phyloP scores from a whole-genome alignment of 2,113 vertebrate species.

The Platichthys flesus region DNA sequence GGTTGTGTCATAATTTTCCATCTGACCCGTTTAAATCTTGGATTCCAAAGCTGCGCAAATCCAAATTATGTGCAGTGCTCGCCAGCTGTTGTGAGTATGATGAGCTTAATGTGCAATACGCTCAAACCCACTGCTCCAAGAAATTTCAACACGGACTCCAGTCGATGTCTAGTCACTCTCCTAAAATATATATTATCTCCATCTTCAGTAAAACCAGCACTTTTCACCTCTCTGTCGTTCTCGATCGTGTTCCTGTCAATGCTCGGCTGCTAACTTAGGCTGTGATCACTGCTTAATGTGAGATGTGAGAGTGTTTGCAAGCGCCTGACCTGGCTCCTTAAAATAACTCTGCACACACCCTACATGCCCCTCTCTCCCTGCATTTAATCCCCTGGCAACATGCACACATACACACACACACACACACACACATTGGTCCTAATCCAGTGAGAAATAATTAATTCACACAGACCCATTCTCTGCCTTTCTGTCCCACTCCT shows the following conservation, averaged over 20 bases:
- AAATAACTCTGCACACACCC: conserved; percentile 26
- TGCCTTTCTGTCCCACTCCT: conserved; percentile 26
- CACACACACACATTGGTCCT: conserved; percentile 24
- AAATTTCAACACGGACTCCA: neutral
- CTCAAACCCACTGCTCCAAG: neutral
- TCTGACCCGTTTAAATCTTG: conserved; percentile 6
- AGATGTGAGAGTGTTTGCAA: neutral
- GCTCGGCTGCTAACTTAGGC: neutral
- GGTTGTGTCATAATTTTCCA: neutral
- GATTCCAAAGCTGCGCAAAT: conserved; percentile 38
- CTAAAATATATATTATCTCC: neutral
- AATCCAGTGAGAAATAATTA: conserved; percentile 71
- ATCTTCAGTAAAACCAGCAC: neutral
- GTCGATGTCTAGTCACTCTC: neutral
- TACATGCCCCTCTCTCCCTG: conserved; percentile 9
- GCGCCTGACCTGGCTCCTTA: conserved; percentile 27
- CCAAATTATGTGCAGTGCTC: conserved; percentile 31
- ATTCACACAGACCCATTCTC: conserved; percentile 53
- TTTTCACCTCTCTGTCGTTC: neutral
- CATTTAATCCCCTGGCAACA: conserved; percentile 33
- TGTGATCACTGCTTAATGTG: neutral
- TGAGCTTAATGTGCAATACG: conserved; percentile 1
- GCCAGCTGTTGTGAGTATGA: conserved; percentile 27
- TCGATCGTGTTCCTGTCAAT: neutral
- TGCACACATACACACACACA: neutral